Evolutionary conservation across 2,888 invertebrate species (phyloP).

Genomic region (Odontocolon sp.): DNA sequence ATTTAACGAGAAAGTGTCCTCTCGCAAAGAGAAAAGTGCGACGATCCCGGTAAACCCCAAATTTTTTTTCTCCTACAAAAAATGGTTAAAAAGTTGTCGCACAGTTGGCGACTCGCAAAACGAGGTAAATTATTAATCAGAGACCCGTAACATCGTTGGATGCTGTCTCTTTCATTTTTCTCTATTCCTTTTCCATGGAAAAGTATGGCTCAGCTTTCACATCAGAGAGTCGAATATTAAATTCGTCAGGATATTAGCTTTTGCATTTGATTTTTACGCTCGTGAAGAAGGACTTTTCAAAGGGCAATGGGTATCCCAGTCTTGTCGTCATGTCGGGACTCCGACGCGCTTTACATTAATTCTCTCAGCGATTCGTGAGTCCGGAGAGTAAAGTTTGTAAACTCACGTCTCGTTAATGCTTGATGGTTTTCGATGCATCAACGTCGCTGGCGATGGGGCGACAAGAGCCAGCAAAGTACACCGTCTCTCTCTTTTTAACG

Average conservation of each 20-base stretch:
- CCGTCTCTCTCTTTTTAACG: background rate
- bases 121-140: constrained; percentile 21
- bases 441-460: constrained; percentile 22
- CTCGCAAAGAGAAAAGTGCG: constrained; percentile 21
- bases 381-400: constrained; percentile 13
- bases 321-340: no score
- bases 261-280: no score
- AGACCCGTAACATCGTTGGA: no score
- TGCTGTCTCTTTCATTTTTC: no score
- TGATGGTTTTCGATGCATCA: constrained; percentile 52
- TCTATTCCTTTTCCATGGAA: no score
- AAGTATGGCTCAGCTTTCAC: no score
- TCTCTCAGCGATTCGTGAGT: constrained; percentile 22
- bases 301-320: no score
- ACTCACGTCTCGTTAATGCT: constrained; percentile 51
- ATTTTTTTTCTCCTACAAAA: background rate
- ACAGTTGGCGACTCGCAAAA: no score
- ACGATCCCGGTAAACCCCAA: background rate
- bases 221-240: no score
- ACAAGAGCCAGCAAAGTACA: constrained; percentile 36
- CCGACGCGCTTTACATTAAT: constrained; percentile 6
- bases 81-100: constrained; percentile 3
- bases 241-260: no score
- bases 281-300: no score
- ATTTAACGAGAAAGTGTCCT: no score